Evolutionary conservation across 2,113 vertebrate genomes (phyloP), one percentile per base, ranked within the genome.

Genomic region (Mobula birostris): DNA sequence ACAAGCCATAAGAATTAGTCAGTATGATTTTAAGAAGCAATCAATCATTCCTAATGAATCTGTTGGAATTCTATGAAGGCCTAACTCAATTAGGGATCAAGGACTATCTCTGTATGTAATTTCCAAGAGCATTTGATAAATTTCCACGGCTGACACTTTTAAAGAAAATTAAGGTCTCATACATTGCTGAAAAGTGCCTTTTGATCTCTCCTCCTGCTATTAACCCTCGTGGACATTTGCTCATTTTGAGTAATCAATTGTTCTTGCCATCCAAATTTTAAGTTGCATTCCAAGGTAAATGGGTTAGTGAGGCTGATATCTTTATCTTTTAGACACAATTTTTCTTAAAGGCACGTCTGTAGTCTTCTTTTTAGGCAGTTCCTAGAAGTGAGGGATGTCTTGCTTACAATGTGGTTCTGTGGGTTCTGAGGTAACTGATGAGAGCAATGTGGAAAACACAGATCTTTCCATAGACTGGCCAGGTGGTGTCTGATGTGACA

Each of bases 41-140:
- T 90, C 85, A 66, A 90, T 90, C 61, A 90, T 90, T 12, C 29
- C 61, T 90, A 90, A 90, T 90, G 85, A 90, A 90, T 90, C 61
- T 90, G 85, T 61, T 90, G 85, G 61, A 90, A 90, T 68, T 90
- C 85, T 90, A 15, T 66, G 85, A 90, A n/a, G 85, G 15, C n/a
- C 85, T 68, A 90, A 66, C 85, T 90, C 85, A 90, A 90, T 90
- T 90, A 90, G 85, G n/a, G 61, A 61, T 32, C 85, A 32, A 32
- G 85, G 48, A 12, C 58, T 66, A 68, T 90, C 61, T 32, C 5
- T 32, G 61, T 61, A 32, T 32, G 61, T 66, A 90, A 90, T 90
- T 90, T 90, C 85, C 85, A 90, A 90, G 15, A n/a, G 85, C 61
- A 90, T 90, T 68, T 90, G 61, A 36, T 66, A 90, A 32, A 90